A percentile compares a stretch with the other conserved stretches of the same genome.
These are phyloP conservation scores for Rhodeus uyekii DNA, from an alignment of 2,797 vertebrate genomes.

Conservation along the genomic window DNA sequence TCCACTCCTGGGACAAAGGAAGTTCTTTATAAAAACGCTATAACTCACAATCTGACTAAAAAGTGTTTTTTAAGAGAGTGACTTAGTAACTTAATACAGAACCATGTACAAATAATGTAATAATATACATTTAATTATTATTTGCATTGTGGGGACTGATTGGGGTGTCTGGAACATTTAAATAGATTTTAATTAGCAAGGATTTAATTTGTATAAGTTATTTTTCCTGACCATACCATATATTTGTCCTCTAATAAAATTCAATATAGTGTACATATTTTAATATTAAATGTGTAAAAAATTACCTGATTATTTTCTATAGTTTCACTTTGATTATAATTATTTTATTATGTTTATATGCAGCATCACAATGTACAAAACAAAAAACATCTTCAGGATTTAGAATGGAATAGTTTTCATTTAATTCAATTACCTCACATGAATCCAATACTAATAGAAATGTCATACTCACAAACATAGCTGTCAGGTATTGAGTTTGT, in stretches of 20 bases:
- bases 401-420: neutral
- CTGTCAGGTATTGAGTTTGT: no score
- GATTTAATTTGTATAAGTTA: no score
- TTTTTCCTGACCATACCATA: neutral
- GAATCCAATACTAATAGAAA: neutral
- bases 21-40: constrained; percentile 17
- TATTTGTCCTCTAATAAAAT: neutral
- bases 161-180: neutral
- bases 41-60: constrained; percentile 2
- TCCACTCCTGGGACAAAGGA: constrained; percentile 17
- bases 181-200: neutral
- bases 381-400: neutral
- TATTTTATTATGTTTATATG: neutral
- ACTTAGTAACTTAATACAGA: neutral
- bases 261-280: neutral
- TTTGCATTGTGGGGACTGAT: neutral
- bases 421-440: neutral
- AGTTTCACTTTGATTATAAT: neutral
- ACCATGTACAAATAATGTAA: neutral
- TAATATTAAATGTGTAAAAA: neutral
- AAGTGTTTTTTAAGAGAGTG: neutral
- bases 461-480: neutral
- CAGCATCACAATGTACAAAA: neutral
- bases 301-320: neutral
- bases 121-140: neutral